phyloP scores from a whole-genome alignment of 2,113 vertebrate species.

The Cyanocitta stelleri region DNA sequence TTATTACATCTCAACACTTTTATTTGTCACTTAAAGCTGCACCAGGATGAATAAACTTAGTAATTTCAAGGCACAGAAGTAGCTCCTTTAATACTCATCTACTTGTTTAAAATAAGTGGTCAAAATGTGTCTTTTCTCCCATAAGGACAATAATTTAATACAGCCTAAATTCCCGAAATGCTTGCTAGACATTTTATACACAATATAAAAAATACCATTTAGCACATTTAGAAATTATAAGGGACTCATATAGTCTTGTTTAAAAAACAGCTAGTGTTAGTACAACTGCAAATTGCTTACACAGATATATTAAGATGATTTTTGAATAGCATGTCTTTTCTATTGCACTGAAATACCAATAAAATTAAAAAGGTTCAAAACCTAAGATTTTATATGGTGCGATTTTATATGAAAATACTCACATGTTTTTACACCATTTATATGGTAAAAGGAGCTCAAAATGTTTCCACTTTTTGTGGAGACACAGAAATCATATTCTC shows the following conservation, averaged over 20 bases:
- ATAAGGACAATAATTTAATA: background rate
- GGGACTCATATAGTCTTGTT: background rate
- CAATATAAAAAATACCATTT: background rate
- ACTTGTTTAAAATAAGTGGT: background rate
- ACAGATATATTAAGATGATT: background rate
- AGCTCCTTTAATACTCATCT: background rate
- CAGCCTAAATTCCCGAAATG: background rate
- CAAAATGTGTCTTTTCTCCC: background rate
- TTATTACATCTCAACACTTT: background rate
- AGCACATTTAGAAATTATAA: background rate
- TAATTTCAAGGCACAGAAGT: background rate
- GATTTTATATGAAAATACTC: conserved; percentile 53
- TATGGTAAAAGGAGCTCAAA: conserved; percentile 68
- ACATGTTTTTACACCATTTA: conserved; percentile 77
- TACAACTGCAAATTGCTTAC: background rate
- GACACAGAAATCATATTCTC: conserved; percentile 74
- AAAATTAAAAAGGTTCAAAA: background rate
- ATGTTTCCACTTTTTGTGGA: conserved; percentile 71
- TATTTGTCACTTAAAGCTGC: background rate
- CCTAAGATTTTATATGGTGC: background rate
- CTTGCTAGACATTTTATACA: background rate
- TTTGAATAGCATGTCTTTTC: background rate
- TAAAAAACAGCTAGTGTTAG: background rate
- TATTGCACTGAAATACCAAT: background rate
- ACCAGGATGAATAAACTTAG: background rate